These are phyloP conservation scores for Hermatobates lingyangjiaoensis DNA, from an alignment of 1,140 invertebrate genomes.

Conservation along the genomic window DNA sequence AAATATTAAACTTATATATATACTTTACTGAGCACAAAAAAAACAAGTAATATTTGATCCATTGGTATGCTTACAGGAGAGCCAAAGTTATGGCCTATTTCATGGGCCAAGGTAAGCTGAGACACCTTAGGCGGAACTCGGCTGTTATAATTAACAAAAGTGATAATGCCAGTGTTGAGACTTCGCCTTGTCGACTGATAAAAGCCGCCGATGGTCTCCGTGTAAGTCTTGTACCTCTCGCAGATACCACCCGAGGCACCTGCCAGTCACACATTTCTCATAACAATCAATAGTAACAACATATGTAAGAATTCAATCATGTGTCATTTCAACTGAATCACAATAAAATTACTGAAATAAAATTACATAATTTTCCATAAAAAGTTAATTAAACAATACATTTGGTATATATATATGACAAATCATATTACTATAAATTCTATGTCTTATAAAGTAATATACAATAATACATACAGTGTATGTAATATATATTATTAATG, in stretches of 20 bases:
- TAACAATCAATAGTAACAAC: conserved; percentile 3
- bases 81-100: conserved; percentile 98
- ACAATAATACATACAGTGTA: too few relatives aligned
- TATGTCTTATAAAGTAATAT: too few relatives aligned
- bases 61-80: conserved; percentile 55
- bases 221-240: conserved; percentile 94
- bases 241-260: conserved; percentile 96
- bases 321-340: not conserved
- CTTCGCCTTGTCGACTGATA: conserved; percentile 85
- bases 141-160: conserved; percentile 97
- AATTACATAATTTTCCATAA: too few relatives aligned
- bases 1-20: conserved; percentile 17
- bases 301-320: conserved; percentile 4
- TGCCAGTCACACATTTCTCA: conserved; percentile 19
- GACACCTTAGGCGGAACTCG: conserved; percentile 91
- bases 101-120: conserved; percentile 92
- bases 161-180: conserved; percentile 97
- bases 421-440: too few relatives aligned
- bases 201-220: conserved; percentile 80
- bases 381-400: too few relatives aligned
- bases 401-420: too few relatives aligned
- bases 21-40: not conserved
- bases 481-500: too few relatives aligned
- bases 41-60: not conserved
- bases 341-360: too few relatives aligned